Conservation (phyloP, 1,140 invertebrate genomes). For the Phthorimaea operculella region DNA sequence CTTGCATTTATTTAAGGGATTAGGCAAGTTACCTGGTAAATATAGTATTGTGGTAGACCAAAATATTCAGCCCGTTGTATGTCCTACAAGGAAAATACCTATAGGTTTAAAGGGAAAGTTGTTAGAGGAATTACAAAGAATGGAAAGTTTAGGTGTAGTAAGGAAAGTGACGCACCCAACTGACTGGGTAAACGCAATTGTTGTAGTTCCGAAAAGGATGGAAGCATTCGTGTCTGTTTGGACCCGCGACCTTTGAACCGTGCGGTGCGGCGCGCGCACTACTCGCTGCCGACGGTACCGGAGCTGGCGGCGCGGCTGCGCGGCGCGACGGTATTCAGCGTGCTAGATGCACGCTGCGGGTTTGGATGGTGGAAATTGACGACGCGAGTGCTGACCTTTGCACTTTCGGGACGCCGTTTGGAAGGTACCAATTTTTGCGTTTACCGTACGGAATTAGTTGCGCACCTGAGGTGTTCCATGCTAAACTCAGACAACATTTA, state of each 20-base stretch:
- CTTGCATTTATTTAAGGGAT: constrained; percentile 13
- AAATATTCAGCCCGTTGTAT: constrained; percentile 8
- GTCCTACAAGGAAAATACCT: constrained; percentile 13
- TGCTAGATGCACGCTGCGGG: constrained; percentile 1
- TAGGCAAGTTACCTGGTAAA: constrained; percentile 13
- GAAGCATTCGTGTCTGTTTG: constrained; percentile 2
- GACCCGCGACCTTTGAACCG: constrained; percentile 10
- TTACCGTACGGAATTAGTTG: constrained; percentile 5
- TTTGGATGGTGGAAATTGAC: constrained; percentile 5
- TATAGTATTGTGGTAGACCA: constrained; percentile 12
- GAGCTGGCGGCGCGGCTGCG: neutral
- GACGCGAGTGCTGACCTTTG: neutral
- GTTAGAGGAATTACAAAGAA: constrained; percentile 1
- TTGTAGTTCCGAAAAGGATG: neutral
- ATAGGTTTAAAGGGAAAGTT: constrained; percentile 11
- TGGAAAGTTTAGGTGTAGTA: constrained; percentile 7
- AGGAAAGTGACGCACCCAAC: constrained; percentile 2
- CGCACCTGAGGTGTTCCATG: constrained; percentile 3
- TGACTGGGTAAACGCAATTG: constrained; percentile 6
- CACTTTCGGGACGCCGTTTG: constrained; percentile 2
- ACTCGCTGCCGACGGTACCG: neutral
- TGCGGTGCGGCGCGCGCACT: constrained; percentile 6
- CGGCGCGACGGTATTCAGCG: constrained; percentile 1
- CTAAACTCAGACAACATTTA: constrained; percentile 2
- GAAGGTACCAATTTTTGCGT: constrained; percentile 5